Evolutionary conservation across 2,113 vertebrate species (phyloP).

Genomic region (Mohoua ochrocephala): DNA sequence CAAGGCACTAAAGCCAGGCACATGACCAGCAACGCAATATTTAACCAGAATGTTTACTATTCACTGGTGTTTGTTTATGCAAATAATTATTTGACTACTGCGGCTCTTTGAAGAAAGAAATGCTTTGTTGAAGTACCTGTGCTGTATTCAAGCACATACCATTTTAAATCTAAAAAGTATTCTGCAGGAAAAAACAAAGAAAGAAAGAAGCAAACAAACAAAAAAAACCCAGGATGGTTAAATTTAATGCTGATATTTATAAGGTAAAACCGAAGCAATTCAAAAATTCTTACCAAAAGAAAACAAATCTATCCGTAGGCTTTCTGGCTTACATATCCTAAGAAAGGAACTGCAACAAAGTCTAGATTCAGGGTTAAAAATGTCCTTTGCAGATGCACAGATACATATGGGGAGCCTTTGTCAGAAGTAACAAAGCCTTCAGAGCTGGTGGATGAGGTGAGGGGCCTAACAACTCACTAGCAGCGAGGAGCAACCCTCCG

Average conservation of each 20-base stretch:
- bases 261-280: neutral
- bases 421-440: neutral
- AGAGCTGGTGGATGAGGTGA: neutral
- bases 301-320: neutral
- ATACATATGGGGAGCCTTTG: neutral
- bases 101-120: neutral
- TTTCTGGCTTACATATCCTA: neutral
- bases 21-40: neutral
- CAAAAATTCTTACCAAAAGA: neutral
- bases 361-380: neutral
- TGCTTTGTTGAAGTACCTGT: neutral
- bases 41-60: conserved; percentile 1
- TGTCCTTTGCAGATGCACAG: neutral
- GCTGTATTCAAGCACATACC: neutral
- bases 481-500: neutral
- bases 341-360: neutral
- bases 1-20: neutral
- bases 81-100: neutral
- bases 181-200: neutral
- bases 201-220: neutral
- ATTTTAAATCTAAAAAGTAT: neutral
- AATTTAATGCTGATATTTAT: neutral
- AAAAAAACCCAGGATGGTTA: neutral
- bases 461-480: rapidly evolving
- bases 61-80: neutral